Conservation (phyloP, 2,797 vertebrate species). For the Aulostomus chinensis region DNA sequence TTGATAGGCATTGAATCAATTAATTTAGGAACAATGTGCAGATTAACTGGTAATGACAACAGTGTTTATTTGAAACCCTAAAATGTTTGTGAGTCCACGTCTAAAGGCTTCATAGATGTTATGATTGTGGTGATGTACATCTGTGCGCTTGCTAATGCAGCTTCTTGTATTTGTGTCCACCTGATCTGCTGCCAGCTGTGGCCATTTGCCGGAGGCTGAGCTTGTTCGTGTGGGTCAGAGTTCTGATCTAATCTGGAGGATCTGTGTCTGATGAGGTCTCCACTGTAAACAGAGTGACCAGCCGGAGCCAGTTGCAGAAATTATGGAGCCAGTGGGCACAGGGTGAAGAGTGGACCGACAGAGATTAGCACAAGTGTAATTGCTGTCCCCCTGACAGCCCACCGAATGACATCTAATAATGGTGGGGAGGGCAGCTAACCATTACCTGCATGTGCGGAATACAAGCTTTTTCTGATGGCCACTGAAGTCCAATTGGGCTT, state of each 20-base stretch:
- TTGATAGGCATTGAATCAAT: too few species aligned
- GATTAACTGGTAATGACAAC: too few species aligned
- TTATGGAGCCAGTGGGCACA: constrained; percentile 40
- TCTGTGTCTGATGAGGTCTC: constrained; percentile 65
- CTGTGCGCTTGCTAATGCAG: constrained; percentile 11
- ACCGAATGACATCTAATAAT: constrained; percentile 74
- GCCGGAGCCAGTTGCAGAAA: constrained; percentile 41
- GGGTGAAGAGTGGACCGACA: constrained; percentile 43
- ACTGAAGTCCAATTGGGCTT: constrained; percentile 67
- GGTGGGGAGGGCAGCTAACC: constrained; percentile 52
- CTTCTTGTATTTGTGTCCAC: constrained; percentile 5
- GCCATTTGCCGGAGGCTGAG: constrained; percentile 55
- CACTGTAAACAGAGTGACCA: constrained; percentile 56
- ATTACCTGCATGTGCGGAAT: constrained; percentile 65
- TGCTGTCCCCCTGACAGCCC: constrained; percentile 57
- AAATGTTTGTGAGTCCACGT: too few species aligned
- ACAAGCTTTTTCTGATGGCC: constrained; percentile 59
- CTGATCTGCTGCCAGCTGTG: constrained; percentile 54
- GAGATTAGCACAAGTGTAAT: constrained; percentile 74
- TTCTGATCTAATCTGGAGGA: constrained; percentile 65
- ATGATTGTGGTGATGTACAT: neutral
- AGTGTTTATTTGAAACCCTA: too few species aligned
- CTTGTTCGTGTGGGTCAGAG: constrained; percentile 51
- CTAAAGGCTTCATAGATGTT: too few species aligned
- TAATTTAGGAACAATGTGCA: too few species aligned